phyloP scores from a whole-genome alignment of 2,113 vertebrate genomes.

The Datnioides undecimradiatus region DNA sequence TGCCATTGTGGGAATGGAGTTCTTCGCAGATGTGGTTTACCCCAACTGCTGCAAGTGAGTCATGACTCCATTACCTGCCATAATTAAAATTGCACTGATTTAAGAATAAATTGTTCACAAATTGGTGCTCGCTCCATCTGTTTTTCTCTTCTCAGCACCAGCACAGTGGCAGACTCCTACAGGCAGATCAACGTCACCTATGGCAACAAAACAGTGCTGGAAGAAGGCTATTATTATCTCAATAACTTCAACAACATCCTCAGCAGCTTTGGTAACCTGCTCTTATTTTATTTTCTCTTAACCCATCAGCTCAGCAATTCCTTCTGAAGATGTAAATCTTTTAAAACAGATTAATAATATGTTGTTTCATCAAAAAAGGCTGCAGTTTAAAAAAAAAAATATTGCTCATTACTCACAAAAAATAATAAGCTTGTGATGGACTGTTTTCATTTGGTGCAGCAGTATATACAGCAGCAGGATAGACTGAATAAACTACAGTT shows the following conservation, averaged over 20 bases:
- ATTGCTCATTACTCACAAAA: no score
- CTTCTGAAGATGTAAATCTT: not conserved
- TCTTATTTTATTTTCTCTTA: not conserved
- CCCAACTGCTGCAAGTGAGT: conserved; percentile 99
- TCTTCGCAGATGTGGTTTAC: conserved; percentile 92
- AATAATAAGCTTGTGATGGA: no score
- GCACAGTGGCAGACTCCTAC: conserved; percentile 94
- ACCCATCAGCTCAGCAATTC: not conserved
- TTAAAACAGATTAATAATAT: not conserved
- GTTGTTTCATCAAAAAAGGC: not conserved
- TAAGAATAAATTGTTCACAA: not conserved
- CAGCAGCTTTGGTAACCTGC: conserved; percentile 92
- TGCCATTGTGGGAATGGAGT: conserved; percentile 98
- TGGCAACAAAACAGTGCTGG: conserved; percentile 90
- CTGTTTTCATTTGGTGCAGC: no score
- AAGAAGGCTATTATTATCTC: conserved; percentile 98
- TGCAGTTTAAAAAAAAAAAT: no score
- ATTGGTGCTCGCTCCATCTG: not conserved
- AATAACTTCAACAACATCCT: conserved; percentile 99
- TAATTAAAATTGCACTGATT: not conserved
- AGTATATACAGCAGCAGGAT: no score
- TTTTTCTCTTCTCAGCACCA: conserved; percentile 81
- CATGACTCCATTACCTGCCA: not conserved
- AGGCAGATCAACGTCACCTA: conserved; percentile 88
- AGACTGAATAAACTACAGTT: no score